Percentiles rank a stretch among this genome's conserved stretches.
phyloP scores from a whole-genome alignment of 1,140 invertebrate genomes.

The Bombus ignitus region DNA sequence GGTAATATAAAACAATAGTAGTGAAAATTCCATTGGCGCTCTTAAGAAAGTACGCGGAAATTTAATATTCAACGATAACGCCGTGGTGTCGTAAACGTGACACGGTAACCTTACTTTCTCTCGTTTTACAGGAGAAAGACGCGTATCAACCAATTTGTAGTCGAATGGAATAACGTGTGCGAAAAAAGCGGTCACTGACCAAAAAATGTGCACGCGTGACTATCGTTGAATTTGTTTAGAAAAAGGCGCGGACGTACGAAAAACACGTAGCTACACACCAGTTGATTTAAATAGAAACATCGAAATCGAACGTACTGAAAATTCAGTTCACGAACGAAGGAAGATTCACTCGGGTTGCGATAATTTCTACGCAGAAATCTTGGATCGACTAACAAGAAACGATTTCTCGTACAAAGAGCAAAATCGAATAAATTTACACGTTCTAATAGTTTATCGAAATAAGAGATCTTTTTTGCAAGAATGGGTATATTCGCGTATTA shows the following conservation, averaged over 20 bases:
- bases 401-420: too few relatives aligned
- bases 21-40: neutral
- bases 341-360: neutral
- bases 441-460: too few relatives aligned
- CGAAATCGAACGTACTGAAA: neutral
- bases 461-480: too few relatives aligned
- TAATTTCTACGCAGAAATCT: too few relatives aligned
- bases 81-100: neutral
- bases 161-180: conserved; percentile 23
- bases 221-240: conserved; percentile 17
- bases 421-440: too few relatives aligned
- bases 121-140: conserved; percentile 23
- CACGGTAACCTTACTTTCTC: conserved; percentile 45
- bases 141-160: conserved; percentile 3
- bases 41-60: conserved; percentile 2
- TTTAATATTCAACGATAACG: conserved; percentile 20
- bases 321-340: neutral
- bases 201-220: neutral
- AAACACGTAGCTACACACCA: rapidly evolving
- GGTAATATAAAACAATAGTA: neutral
- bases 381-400: too few relatives aligned
- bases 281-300: neutral
- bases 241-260: neutral
- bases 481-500: neutral
- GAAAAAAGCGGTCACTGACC: conserved; percentile 9